Evolutionary conservation across 2,888 invertebrate genomes (phyloP), one percentile per base, ranked within the genome.

Genomic region (Ophraella communa): DNA sequence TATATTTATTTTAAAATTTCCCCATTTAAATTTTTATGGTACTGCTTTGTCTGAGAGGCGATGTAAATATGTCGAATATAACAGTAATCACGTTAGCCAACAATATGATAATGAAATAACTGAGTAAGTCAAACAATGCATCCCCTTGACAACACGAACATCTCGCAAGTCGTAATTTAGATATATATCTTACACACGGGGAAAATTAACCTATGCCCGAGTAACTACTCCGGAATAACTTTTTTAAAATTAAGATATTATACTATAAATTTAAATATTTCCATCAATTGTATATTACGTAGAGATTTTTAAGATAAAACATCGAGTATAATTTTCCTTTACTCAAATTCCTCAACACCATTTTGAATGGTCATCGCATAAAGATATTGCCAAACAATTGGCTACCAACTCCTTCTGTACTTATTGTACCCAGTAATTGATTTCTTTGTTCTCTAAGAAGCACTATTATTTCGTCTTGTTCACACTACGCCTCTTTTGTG

Each of bases 21-120:
- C 1, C 10, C 11, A 30, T 11, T 30, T 10, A 30, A 30, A 30
- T 3, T 11, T 30, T 30, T 11, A 11, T 11, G 30, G 30, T 30
- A 51, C 51, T 59, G 51, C 49, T 59, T 39, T 59, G 49, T 35
- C 49, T 59, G 23, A 59, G 51, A 39, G 51, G 20, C 42, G 24
- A n/a, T 35, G 5, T 24, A 27, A 18, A 59, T 24, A 35, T 24
- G 39, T 54, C 30, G 54, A 23, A 17, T 51, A 59, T 59, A 39
- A 59, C 51, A 35, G 42, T 59, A 59, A 59, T 59, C 59, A 23
- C 35, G 20, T 18, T 11, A 44, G 42, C 10, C 14, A 33, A 39
- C 18, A 47, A 57, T 20, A 47, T 18, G 17, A 18, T 49, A 49
- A 58, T 17, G 10, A 20, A n/a, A 30, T 11, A 30, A 30, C 11